A percentile compares a stretch with the other conserved stretches of the same genome.
phyloP scores from a whole-genome alignment of 2,888 invertebrate species.

The Agapostemon virescens region DNA sequence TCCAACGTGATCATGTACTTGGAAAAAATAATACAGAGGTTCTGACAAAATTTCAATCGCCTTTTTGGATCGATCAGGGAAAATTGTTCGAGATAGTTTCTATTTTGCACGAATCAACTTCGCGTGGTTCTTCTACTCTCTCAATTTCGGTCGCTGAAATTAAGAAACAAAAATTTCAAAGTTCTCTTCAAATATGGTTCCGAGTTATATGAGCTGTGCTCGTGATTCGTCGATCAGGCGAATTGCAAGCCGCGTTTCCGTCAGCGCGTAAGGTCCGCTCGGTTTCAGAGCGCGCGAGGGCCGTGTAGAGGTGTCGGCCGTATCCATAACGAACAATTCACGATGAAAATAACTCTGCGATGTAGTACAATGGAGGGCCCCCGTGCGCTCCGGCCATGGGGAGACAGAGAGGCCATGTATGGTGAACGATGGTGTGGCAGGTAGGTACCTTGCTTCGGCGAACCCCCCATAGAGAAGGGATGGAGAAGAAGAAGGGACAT shows the following conservation, averaged over 20 bases:
- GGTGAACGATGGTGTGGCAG: slow-evolving; percentile 66
- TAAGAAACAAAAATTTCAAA: too few relatives aligned
- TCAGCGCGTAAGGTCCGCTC: slow-evolving; percentile 23
- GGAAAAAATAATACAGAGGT: not conserved
- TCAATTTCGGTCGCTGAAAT: not conserved
- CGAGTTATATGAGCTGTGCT: not conserved
- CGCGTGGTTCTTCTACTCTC: too few relatives aligned
- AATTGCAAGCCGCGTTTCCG: slow-evolving; percentile 26
- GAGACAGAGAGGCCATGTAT: slow-evolving; percentile 66
- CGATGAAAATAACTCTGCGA: slow-evolving; percentile 63
- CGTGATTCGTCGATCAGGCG: slow-evolving; percentile 18
- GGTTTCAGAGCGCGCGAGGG: slow-evolving; percentile 41
- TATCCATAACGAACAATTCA: slow-evolving; percentile 65
- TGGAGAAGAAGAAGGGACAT: slow-evolving; percentile 18
- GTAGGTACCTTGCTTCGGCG: slow-evolving; percentile 55
- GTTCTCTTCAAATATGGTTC: not conserved
- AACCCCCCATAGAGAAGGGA: slow-evolving; percentile 58
- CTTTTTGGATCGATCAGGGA: too few relatives aligned
- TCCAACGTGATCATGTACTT: not conserved
- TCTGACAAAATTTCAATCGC: too few relatives aligned
- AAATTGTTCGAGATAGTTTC: not conserved
- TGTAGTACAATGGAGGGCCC: slow-evolving; percentile 64
- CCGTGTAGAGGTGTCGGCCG: slow-evolving; percentile 56
- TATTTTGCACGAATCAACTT: not conserved
- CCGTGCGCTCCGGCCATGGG: slow-evolving; percentile 48